These are phyloP conservation scores for Orchesella cincta DNA, from an alignment of 1,140 invertebrate species.

Conservation along the genomic window DNA sequence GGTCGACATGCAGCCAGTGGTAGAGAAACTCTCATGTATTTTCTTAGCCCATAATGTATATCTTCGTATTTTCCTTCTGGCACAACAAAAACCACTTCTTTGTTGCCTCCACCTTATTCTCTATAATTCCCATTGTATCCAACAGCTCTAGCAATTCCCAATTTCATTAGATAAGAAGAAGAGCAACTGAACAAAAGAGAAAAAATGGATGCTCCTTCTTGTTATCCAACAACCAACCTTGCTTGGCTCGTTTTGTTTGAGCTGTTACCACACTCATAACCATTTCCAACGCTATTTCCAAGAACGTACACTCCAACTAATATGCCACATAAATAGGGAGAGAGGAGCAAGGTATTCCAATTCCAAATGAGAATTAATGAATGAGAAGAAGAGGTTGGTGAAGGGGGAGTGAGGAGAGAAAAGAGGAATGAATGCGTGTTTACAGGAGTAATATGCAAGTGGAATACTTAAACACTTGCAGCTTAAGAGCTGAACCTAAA, in stretches of 20 bases:
- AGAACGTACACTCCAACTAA: not conserved
- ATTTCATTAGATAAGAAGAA: slow-evolving; percentile 11
- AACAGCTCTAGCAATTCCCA: not conserved
- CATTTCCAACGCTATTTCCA: slow-evolving; percentile 5
- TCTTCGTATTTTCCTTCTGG: too few relatives aligned
- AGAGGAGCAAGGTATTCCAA: not conserved
- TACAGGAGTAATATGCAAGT: slow-evolving; percentile 10
- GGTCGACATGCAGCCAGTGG: too few relatives aligned
- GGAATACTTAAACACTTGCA: not conserved
- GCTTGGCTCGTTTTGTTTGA: too few relatives aligned
- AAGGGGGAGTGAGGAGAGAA: not conserved
- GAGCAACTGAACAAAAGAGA: not conserved
- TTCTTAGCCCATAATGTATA: too few relatives aligned
- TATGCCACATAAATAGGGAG: not conserved
- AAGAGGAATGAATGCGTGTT: not conserved
- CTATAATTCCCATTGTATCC: not conserved
- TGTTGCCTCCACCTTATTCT: not conserved
- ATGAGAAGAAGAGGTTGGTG: not conserved
- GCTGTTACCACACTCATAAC: not conserved
- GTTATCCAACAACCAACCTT: not conserved
- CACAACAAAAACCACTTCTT: not conserved
- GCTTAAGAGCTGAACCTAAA: not conserved
- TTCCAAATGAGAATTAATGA: slow-evolving; percentile 29
- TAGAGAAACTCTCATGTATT: too few relatives aligned
- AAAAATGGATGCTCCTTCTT: not conserved